Conservation (phyloP, 2,888 invertebrate species). For the Timema cristinae region DNA sequence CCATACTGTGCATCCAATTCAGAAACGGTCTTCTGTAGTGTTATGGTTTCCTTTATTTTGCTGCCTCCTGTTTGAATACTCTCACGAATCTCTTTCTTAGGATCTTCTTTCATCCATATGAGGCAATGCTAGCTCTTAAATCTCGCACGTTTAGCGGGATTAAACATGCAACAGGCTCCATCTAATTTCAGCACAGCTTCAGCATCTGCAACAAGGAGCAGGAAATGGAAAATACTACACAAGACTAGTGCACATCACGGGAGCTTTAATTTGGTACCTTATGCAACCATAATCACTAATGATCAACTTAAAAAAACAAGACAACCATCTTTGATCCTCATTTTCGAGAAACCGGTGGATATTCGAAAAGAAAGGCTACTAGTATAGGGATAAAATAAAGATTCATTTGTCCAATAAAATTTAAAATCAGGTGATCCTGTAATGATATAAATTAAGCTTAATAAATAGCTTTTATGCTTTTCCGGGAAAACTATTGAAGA, state of each 20-base stretch:
- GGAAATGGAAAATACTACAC: too few relatives aligned
- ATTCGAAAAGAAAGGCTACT: too few relatives aligned
- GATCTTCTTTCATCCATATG: not conserved
- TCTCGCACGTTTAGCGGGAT: not conserved
- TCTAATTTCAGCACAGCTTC: too few relatives aligned
- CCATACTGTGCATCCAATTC: not conserved
- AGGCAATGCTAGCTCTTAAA: not conserved
- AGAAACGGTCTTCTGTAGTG: not conserved
- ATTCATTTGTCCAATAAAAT: too few relatives aligned
- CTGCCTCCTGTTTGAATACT: constrained; percentile 3
- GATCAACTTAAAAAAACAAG: not conserved
- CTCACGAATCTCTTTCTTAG: not conserved
- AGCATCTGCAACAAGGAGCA: too few relatives aligned
- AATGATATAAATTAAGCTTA: too few relatives aligned
- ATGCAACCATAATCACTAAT: not conserved
- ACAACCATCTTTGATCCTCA: not conserved
- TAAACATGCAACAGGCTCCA: not conserved
- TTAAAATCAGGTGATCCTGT: too few relatives aligned
- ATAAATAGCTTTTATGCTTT: too few relatives aligned
- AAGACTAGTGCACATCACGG: too few relatives aligned
- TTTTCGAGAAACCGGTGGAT: not conserved
- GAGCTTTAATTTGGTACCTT: not conserved
- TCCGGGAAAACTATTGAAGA: too few relatives aligned
- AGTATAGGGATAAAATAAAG: too few relatives aligned
- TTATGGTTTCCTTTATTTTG: not conserved